phyloP scores from a whole-genome alignment of 1,140 invertebrate species.

The Caerostris extrusa region DNA sequence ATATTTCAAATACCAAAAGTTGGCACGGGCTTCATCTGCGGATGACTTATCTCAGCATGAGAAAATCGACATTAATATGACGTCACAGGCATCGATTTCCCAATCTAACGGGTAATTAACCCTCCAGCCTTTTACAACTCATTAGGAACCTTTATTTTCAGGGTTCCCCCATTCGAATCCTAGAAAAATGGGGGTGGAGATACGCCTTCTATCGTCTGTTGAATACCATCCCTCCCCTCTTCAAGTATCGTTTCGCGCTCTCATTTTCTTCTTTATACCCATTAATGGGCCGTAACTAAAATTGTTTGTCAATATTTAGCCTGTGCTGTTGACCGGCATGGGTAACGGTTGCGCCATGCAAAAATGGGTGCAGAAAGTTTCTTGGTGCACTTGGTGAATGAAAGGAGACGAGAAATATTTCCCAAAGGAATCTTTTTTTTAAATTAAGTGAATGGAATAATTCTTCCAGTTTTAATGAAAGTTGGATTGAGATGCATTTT shows the following conservation, averaged over 20 bases:
- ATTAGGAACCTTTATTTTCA: constrained; percentile 50
- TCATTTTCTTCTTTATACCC: constrained; percentile 58
- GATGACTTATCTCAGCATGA: neutral
- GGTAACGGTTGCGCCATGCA: constrained; percentile 31
- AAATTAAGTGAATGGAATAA: no score
- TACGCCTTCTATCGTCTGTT: neutral
- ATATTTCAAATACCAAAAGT: no score
- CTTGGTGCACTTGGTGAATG: no score
- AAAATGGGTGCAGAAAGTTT: constrained; percentile 1
- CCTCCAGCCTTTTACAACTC: constrained; percentile 65
- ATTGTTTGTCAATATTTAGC: constrained; percentile 71
- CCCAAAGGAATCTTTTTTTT: no score
- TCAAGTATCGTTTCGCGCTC: neutral
- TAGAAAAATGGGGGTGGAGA: constrained; percentile 1
- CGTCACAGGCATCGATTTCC: constrained; percentile 61
- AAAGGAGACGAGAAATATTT: no score
- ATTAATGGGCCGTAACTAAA: constrained; percentile 59
- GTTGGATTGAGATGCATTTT: no score
- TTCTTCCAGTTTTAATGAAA: no score
- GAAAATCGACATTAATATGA: constrained; percentile 42
- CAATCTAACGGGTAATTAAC: constrained; percentile 73
- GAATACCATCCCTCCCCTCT: neutral
- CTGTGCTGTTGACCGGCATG: neutral
- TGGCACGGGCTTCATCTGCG: constrained; percentile 7
- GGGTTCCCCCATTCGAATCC: constrained; percentile 1